Evolutionary conservation across 2,888 invertebrate genomes (phyloP).

Genomic region (Agriopis leucophaearia): DNA sequence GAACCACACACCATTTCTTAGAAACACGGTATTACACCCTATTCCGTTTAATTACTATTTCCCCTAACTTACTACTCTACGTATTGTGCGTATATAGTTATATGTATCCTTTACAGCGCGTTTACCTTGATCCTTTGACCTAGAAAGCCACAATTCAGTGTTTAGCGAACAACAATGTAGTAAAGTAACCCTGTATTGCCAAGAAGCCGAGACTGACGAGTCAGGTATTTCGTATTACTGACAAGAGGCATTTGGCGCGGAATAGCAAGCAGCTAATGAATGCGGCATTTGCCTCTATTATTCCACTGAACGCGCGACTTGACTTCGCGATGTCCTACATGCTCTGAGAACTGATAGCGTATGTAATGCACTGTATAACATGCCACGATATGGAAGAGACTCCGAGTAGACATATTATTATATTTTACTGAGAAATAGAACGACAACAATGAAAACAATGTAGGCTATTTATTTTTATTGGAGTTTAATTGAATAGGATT

Average conservation of each 20-base stretch:
- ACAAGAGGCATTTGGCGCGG: slow-evolving; percentile 27
- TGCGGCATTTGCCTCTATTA: slow-evolving; percentile 39
- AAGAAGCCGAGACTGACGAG: slow-evolving; percentile 19
- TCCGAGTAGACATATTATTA: background rate
- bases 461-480: no score
- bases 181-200: slow-evolving; percentile 19
- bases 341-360: slow-evolving; percentile 15
- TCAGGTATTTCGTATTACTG: slow-evolving; percentile 29
- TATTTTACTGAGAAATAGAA: background rate
- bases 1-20: background rate
- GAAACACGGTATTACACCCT: slow-evolving; percentile 7
- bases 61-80: slow-evolving; percentile 13
- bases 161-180: slow-evolving; percentile 22
- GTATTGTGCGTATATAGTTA: slow-evolving; percentile 3
- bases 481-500: no score
- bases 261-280: slow-evolving; percentile 44
- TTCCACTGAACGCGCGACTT: slow-evolving; percentile 37
- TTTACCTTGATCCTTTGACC: slow-evolving; percentile 28
- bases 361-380: slow-evolving; percentile 20
- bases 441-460: no score
- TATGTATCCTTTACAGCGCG: background rate
- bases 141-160: slow-evolving; percentile 29
- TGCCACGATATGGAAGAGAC: slow-evolving; percentile 8
- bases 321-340: slow-evolving; percentile 29
- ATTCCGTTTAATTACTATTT: slow-evolving; percentile 25